Base-by-base conservation (phyloP, 2,113 vertebrate species). In the Zosterops pallidus region DNA sequence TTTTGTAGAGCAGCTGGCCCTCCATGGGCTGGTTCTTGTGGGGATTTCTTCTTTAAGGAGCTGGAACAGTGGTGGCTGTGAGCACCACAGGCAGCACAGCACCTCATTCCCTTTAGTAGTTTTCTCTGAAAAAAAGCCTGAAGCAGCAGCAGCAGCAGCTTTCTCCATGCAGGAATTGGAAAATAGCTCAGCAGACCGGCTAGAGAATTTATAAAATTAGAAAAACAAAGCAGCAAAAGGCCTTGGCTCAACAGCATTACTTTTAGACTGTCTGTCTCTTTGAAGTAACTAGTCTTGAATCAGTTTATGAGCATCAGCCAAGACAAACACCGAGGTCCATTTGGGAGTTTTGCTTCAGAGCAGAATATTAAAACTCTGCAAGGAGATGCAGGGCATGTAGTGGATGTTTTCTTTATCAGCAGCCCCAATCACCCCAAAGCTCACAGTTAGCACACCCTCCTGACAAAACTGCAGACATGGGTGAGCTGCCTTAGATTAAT, bases 171-270 rank as follows among this genome's bases (percentile, higher is more conserved):
- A 85, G 50, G n/a, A 95, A 55, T 25, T 77, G 59, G 75, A 86
- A 93, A 95, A 85, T 0, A 95, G 47, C 56, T 93, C 71, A 83
- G 20, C 56, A 78, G 79, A 81, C 44, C 74, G 82, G 60, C 68
- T 83, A 56, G 22, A 94, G 95, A 85, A 86, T 47, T 88, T 63
- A 86, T 63, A 67, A 95, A 94, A 95, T 90, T 59, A 92, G 82
- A 91, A 95, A 95, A 95, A 86, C 68, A 88, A 96, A 94, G 72
- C 59, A 86, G 85, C 64, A 80, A 81, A 96, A 93, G 63, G 47
- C 79, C 72, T 81, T 93, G 94, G 79, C 92, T 96, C 83, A 92
- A 56, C 21, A 80, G 83, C 2, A 0, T 70, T 88, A 56, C 88
- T 95, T 95, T 90, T 55, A 86, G 83, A 44, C 60, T 90, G 84